Evolutionary conservation across 2,113 vertebrate genomes (phyloP), one percentile per base, ranked within the genome.

Genomic region (Penelope pileata): DNA sequence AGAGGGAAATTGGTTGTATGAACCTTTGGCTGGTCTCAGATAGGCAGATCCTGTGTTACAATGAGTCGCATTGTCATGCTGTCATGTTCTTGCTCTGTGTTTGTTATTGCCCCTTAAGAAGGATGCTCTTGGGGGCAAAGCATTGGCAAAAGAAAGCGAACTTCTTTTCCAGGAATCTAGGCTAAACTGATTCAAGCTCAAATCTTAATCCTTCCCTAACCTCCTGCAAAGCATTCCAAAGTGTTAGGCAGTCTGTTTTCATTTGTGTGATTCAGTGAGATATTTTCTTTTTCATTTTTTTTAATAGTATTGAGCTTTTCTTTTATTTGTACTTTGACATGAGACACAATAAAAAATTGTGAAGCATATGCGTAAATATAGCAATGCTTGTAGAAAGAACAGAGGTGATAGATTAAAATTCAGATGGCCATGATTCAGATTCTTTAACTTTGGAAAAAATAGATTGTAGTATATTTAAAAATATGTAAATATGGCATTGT

Each of bases 11-110:
- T 10, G 8, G 51, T 4, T 15, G 17, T 27, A 5, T 23, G n/a
- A 18, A n/a, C 7, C 11, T 50, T 48, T 0, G 10, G 3, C 42
- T 3, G 2, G 58, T 34, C 21, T 30, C 13, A 3, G 21, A 15
- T 5, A 5, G 15, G 27, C 32, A 45, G 38, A 6, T 70, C 24
- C 34, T 38, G 45, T 21, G 2, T 26, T 54, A 38, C 6, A 12
- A 2, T 18, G 51, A 27, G 19, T 27, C 64, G 24, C 16, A 3
- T 30, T 45, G 32, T 54, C 74, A 34, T 77, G 27, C 92, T 73
- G 30, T n/a, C 29, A 50, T 56, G 17, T 30, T 45, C 17, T 7
- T n/a, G 38, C 0, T 0, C 18, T 10, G 2, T 11, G 3, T 40
- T 59, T 54, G 22, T 15, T 15, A 8, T 36, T 74, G 45, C 42